phyloP scores from a whole-genome alignment of 1,140 invertebrate genomes.

The Chionoecetes opilio region DNA sequence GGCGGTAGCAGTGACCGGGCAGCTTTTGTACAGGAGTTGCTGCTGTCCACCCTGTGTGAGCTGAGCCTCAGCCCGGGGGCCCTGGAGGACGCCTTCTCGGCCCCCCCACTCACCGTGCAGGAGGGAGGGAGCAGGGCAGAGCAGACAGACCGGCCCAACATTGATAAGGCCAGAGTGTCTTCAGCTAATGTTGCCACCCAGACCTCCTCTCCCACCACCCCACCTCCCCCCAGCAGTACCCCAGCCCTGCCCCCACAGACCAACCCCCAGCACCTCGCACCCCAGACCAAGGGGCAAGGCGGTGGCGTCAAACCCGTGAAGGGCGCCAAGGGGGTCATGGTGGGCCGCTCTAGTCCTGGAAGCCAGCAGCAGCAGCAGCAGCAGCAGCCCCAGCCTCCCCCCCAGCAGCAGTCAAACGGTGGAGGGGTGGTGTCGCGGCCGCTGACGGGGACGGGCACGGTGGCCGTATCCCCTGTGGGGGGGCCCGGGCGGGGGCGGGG shows the following conservation, averaged over 20 bases:
- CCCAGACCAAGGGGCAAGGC: constrained; percentile 73
- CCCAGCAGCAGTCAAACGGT: constrained; percentile 77
- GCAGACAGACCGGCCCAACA: constrained; percentile 41
- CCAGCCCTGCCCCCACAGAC: constrained; percentile 49
- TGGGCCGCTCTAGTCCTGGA: constrained; percentile 77
- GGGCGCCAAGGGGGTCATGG: constrained; percentile 71
- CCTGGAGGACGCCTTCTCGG: constrained; percentile 51
- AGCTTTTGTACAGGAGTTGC: constrained; percentile 75
- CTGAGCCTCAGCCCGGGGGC: constrained; percentile 59
- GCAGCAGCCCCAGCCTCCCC: constrained; percentile 65
- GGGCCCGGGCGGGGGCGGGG: constrained; percentile 71
- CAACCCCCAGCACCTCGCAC: constrained; percentile 52
- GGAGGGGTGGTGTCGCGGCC: constrained; percentile 78
- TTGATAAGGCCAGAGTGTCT: constrained; percentile 61
- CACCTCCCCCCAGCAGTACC: constrained; percentile 46
- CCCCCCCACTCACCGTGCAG: neutral
- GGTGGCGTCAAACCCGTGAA: constrained; percentile 75
- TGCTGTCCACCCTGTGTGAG: constrained; percentile 70
- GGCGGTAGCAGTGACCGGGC: constrained; percentile 74
- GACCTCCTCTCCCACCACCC: constrained; percentile 55
- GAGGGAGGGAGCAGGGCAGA: neutral
- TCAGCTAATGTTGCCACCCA: constrained; percentile 68
- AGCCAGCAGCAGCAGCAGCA: constrained; percentile 73
- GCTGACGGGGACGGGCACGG: constrained; percentile 74
- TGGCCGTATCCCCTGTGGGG: constrained; percentile 75